Evolutionary conservation across 2,113 vertebrate species (phyloP).

Genomic region (Tinamus guttatus): DNA sequence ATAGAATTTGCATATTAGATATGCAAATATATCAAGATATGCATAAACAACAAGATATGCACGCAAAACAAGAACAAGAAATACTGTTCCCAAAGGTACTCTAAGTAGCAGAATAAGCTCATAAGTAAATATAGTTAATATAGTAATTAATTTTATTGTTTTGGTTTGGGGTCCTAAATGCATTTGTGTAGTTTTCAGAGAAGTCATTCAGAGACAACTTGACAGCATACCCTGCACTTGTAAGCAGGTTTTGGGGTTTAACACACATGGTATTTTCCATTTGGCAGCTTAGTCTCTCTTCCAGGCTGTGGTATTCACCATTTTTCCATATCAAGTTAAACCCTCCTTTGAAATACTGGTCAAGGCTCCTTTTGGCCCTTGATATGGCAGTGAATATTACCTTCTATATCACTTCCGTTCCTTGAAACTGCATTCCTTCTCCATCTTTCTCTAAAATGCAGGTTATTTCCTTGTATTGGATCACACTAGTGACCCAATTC

Average conservation of each 20-base stretch:
- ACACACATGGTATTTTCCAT: not conserved
- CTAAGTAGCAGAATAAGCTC: not conserved
- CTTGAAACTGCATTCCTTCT: not conserved
- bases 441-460: not conserved
- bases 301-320: not conserved
- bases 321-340: not conserved
- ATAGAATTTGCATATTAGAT: not conserved
- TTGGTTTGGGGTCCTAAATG: not conserved
- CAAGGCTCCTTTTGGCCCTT: not conserved
- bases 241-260: not conserved
- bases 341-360: not conserved
- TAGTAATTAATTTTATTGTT: not conserved
- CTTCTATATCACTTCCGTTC: not conserved
- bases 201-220: not conserved
- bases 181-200: not conserved
- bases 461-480: not conserved
- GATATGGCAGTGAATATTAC: not conserved
- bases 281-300: not conserved
- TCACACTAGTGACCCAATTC: not conserved
- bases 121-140: not conserved
- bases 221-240: not conserved
- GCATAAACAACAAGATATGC: too few species aligned
- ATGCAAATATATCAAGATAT: too few species aligned
- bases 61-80: too few species aligned
- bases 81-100: not conserved